Percentiles rank a stretch among this genome's conserved stretches.
These are phyloP conservation scores for Pseudomyrmex dendroicus DNA, from an alignment of 1,140 invertebrate species.

Conservation along the genomic window DNA sequence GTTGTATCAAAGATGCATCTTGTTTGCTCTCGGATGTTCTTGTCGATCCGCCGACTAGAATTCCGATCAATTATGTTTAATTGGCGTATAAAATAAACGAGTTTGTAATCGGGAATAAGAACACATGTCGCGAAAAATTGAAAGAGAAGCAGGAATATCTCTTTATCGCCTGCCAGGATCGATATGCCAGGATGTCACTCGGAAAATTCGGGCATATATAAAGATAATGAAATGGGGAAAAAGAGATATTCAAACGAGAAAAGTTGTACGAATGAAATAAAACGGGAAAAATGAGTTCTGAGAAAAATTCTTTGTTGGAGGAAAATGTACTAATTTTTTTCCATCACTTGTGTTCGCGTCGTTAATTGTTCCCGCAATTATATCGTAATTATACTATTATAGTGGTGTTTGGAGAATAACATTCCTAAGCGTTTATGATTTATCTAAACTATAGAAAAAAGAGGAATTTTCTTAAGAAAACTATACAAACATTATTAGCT, in stretches of 20 bases:
- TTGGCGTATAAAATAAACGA: not conserved
- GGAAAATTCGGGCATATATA: too few species aligned
- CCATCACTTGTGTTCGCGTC: not conserved
- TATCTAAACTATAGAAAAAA: too few species aligned
- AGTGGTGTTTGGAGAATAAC: too few species aligned
- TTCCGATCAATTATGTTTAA: not conserved
- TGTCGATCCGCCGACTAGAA: constrained; percentile 9
- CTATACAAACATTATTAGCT: too few species aligned
- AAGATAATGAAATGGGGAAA: not conserved
- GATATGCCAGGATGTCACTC: not conserved
- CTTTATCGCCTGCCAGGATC: not conserved
- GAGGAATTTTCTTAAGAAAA: too few species aligned
- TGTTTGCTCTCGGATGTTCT: constrained; percentile 3
- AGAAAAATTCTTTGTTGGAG: not conserved
- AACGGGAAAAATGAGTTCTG: constrained; percentile 13
- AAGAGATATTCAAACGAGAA: not conserved
- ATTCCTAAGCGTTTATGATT: too few species aligned
- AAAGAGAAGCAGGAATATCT: not conserved
- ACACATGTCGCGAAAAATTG: too few species aligned
- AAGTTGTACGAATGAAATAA: not conserved
- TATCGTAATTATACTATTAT: not conserved
- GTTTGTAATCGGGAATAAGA: not conserved
- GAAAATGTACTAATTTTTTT: constrained; percentile 22
- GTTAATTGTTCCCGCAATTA: constrained; percentile 5
- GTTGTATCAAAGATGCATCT: not conserved